These are phyloP conservation scores for Hirundo rustica DNA, from an alignment of 2,797 vertebrate species.

Conservation along the genomic window DNA sequence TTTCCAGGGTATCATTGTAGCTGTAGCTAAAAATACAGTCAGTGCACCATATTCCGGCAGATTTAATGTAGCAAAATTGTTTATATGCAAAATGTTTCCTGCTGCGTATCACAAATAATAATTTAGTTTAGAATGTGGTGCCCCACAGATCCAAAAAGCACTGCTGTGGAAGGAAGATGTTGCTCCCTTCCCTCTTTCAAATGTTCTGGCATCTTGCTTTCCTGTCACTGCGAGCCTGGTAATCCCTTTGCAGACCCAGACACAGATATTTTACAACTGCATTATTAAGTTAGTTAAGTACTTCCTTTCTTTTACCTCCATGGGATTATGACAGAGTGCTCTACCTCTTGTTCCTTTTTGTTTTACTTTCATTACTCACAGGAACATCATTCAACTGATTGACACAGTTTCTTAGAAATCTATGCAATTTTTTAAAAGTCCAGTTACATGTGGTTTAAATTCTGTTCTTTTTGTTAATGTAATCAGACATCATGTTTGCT, in stretches of 20 bases:
- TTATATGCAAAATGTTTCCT: conserved; percentile 61
- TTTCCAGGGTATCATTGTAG: conserved; percentile 39
- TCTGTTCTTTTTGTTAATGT: background rate
- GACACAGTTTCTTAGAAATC: background rate
- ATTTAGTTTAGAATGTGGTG: conserved; percentile 50
- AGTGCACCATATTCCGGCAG: conserved; percentile 1
- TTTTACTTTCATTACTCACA: conserved; percentile 15
- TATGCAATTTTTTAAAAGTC: background rate
- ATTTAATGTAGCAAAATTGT: conserved; percentile 50
- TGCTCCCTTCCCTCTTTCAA: background rate
- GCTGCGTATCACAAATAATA: conserved; percentile 62
- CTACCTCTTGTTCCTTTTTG: conserved; percentile 9
- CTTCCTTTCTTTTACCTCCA: conserved; percentile 37
- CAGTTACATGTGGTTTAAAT: background rate
- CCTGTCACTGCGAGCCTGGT: background rate
- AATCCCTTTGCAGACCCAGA: conserved; percentile 29
- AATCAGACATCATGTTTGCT: background rate
- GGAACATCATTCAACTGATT: background rate
- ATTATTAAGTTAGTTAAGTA: conserved; percentile 49
- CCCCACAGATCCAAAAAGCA: conserved; percentile 19
- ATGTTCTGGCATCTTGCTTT: conserved; percentile 8
- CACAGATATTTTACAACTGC: conserved; percentile 10
- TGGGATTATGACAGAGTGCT: conserved; percentile 44
- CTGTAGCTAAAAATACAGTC: conserved; percentile 48
- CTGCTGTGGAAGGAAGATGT: conserved; percentile 33